Percentiles rank a stretch among this genome's conserved stretches.
Evolutionary conservation across 2,797 vertebrate species (phyloP).

Genomic region (Sitta carolinensis): DNA sequence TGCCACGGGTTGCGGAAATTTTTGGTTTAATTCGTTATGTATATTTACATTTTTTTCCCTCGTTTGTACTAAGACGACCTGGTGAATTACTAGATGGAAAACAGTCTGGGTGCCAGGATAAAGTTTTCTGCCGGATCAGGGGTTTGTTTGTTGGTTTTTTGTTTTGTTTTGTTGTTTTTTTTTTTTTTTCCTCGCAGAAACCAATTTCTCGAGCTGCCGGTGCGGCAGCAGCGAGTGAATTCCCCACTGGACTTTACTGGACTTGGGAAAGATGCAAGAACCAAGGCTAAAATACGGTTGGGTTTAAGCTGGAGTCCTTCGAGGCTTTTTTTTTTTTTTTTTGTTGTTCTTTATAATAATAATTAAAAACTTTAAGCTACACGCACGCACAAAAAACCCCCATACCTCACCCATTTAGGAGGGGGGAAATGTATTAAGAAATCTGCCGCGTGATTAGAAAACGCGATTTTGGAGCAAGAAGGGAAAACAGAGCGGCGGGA

Average conservation of each 20-base stretch:
- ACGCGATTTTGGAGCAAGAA: accelerated
- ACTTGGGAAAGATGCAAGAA: neutral
- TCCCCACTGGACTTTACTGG: neutral
- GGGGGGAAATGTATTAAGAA: accelerated
- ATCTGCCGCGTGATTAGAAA: accelerated
- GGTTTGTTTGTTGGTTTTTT: neutral
- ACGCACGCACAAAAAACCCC: accelerated
- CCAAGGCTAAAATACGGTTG: neutral
- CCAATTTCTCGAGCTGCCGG: neutral
- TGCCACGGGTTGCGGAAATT: accelerated
- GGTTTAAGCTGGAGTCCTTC: neutral
- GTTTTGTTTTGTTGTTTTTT: accelerated
- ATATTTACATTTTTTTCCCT: accelerated
- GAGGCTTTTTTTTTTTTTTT: neutral
- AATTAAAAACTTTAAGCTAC: neutral
- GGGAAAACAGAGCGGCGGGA: accelerated
- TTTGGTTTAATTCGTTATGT: neutral
- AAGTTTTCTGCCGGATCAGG: neutral
- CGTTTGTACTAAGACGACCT: neutral
- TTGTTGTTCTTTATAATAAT: neutral
- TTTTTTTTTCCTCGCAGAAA: neutral
- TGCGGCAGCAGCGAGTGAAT: neutral
- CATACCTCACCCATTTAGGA: neutral
- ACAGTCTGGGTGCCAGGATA: neutral
- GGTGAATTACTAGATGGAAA: neutral